Base-by-base conservation (phyloP, 92 coral and sea anemone genomes). In the Virgularia gustaviana region DNA sequence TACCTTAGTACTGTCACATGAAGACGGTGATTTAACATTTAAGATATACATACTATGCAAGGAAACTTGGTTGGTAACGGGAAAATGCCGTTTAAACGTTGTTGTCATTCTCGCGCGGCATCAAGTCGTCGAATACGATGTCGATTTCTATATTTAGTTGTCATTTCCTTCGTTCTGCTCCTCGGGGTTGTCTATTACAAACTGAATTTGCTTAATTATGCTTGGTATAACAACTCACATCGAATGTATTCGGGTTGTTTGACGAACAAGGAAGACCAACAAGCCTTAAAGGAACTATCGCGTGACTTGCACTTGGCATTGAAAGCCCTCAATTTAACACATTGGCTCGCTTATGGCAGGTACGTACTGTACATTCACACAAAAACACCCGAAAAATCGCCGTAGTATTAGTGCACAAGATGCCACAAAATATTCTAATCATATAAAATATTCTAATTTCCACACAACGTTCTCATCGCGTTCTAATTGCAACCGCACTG, bases 341-440 rank as follows among this genome's bases (percentile, higher is more conserved):
- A 88, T 52, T 88, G 85, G 65, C 86, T 88, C 1, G 94, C 80
- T 0, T 88, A 88, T 49, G 94, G 94, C 60, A 88, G 94, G 94
- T 88, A 49, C 18, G 88, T 54, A 11, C 22, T 43, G 32, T 49
- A 1, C 55, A 19, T 13, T 28, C 30, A 13, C n/a, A 31, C 18
- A 5, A 58, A 6, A 20, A 27, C 23, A 1, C 53, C 38, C 44
- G 13, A 33, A 36, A 32, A 12, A 28, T 11, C 31, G 9, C 32
- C 28, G 36, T 27, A 28, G 1, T 57, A 3, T 30, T 23, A 59
- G 4, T 4, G 22, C n/a, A n/a, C n/a, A n/a, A n/a, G n/a, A n/a
- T n/a, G n/a, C n/a, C n/a, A n/a, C n/a, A n/a, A n/a, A n/a, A n/a
- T n/a, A n/a, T n/a, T n/a, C n/a, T n/a, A n/a, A n/a, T n/a, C n/a